phyloP scores from a whole-genome alignment of 2,113 vertebrate genomes.

The Channa maculata region DNA sequence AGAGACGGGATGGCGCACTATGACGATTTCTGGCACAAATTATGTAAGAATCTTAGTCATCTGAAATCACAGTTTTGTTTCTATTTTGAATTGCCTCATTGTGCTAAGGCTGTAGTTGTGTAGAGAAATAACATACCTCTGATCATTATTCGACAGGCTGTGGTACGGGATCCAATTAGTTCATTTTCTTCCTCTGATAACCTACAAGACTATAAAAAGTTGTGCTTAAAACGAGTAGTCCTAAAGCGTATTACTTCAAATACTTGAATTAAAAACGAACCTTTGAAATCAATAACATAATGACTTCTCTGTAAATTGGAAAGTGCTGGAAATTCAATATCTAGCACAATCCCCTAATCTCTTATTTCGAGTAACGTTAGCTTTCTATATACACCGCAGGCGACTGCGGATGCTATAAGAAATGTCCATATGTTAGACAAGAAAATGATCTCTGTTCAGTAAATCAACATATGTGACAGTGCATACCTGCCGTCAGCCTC shows the following conservation, averaged over 20 bases:
- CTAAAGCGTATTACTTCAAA: no score
- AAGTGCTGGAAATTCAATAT: not conserved
- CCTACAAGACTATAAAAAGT: slow-evolving; percentile 19
- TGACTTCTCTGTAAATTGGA: not conserved
- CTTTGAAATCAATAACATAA: not conserved
- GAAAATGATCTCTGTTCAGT: not conserved
- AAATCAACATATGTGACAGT: not conserved
- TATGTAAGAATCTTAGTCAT: not conserved
- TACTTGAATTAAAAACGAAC: no score
- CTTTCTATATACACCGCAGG: not conserved
- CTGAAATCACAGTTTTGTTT: not conserved
- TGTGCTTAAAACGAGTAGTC: not conserved
- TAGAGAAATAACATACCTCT: slow-evolving; percentile 55
- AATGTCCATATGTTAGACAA: not conserved
- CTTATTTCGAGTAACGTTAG: slow-evolving; percentile 29
- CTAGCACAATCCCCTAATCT: not conserved
- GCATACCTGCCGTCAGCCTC: slow-evolving; percentile 53
- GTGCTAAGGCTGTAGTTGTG: no score
- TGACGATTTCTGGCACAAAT: slow-evolving; percentile 79
- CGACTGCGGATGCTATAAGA: not conserved
- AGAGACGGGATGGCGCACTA: slow-evolving; percentile 84
- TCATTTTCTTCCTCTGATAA: slow-evolving; percentile 50
- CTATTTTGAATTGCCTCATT: not conserved
- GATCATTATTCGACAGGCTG: slow-evolving; percentile 67
- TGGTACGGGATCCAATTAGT: slow-evolving; percentile 39